Conservation (phyloP, 2,888 invertebrate genomes). For the Lagria hirta region DNA sequence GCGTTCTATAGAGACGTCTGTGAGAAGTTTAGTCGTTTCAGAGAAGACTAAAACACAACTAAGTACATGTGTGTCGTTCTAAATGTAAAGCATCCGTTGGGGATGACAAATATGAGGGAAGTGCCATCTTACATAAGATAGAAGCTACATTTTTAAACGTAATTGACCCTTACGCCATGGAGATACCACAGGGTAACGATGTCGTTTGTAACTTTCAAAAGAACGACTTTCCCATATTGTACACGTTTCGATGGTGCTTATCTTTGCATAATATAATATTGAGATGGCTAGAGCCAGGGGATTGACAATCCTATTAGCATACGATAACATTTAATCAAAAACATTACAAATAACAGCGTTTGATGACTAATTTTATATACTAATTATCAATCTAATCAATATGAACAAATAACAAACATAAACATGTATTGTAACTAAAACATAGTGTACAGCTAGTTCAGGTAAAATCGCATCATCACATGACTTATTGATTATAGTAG, state of each 20-base stretch:
- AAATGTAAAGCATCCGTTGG: conserved; percentile 39
- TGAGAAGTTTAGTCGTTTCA: conserved; percentile 25
- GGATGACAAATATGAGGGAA: conserved; percentile 42
- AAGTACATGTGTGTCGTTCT: no score
- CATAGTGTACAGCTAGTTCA: no score
- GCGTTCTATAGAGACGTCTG: conserved; percentile 29
- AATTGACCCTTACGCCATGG: conserved; percentile 42
- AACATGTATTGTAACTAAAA: no score
- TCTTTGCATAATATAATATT: conserved; percentile 21
- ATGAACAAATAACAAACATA: no score
- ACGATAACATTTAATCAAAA: no score
- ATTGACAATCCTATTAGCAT: no score
- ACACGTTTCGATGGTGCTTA: conserved; percentile 34
- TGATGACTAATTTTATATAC: no score
- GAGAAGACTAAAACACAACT: no score
- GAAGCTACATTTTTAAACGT: conserved; percentile 38
- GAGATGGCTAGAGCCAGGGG: conserved; percentile 13
- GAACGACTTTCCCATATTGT: conserved; percentile 34
- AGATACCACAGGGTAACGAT: conserved; percentile 42
- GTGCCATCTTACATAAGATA: conserved; percentile 39
- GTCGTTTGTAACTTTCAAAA: conserved; percentile 42
- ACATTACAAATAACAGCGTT: no score
- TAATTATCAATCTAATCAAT: no score
- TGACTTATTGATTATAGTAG: no score
- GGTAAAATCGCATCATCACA: no score